Evolutionary conservation across 2,888 invertebrate species (phyloP).

Genomic region (Andrena praecox): DNA sequence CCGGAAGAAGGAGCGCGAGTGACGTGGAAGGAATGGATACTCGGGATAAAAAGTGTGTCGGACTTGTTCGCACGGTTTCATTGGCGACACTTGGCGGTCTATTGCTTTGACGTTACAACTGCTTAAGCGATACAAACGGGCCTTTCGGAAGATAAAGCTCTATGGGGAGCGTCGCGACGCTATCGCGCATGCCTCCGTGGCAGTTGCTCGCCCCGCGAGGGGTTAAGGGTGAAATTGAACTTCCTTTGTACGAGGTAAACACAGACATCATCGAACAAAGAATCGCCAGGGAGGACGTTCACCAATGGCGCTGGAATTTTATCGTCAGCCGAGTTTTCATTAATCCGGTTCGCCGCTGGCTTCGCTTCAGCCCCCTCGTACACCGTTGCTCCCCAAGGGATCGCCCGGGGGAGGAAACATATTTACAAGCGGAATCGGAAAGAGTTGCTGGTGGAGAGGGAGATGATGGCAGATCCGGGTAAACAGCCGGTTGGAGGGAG

Average conservation of each 20-base stretch:
- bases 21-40: not conserved
- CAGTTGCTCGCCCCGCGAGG: not conserved
- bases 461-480: not conserved
- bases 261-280: not conserved
- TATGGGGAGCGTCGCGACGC: too few relatives aligned
- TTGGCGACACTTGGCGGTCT: too few relatives aligned
- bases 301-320: not conserved
- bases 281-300: not conserved
- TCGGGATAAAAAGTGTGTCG: not conserved
- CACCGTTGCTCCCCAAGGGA: not conserved
- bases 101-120: too few relatives aligned
- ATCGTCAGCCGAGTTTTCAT: conserved; percentile 2
- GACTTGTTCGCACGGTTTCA: too few relatives aligned
- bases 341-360: not conserved
- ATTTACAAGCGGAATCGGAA: conserved; percentile 9
- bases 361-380: not conserved
- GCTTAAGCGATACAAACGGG: not conserved
- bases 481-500: not conserved
- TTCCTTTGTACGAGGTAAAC: not conserved
- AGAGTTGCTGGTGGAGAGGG: not conserved
- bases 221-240: not conserved
- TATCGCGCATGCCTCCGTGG: not conserved
- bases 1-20: not conserved
- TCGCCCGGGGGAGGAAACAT: not conserved
- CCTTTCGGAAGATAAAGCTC: too few relatives aligned